Conservation (phyloP, 2,113 vertebrate genomes). For the Ochotona princeps region DNA sequence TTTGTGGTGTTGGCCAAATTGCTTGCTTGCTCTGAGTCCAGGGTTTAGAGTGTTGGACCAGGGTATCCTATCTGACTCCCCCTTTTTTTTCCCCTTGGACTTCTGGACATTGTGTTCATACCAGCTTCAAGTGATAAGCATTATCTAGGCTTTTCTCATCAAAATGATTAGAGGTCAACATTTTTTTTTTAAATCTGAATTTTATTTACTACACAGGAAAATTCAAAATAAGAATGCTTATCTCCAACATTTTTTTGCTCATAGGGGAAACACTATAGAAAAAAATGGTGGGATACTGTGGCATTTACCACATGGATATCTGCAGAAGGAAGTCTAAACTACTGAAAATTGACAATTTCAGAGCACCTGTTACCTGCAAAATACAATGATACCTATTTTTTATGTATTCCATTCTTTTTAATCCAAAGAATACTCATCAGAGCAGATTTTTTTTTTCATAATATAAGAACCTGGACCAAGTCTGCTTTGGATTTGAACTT, state of each 20-base stretch:
- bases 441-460: neutral
- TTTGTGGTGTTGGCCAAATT: conserved; percentile 3
- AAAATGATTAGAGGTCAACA: neutral
- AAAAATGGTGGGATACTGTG: neutral
- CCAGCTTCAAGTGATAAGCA: neutral
- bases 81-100: neutral
- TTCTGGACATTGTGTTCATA: neutral
- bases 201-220: conserved; percentile 18
- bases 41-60: neutral
- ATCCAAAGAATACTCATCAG: neutral
- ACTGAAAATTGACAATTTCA: neutral
- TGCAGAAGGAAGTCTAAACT: neutral
- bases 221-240: neutral
- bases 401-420: conserved; percentile 6
- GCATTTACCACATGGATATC: neutral
- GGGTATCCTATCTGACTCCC: neutral
- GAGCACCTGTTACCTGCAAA: conserved; percentile 1
- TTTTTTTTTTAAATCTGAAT: neutral
- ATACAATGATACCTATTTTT: neutral
- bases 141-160: neutral
- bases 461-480: neutral
- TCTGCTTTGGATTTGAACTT: neutral
- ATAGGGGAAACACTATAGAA: neutral
- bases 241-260: conserved; percentile 4
- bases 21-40: neutral